Conservation (phyloP, 2,113 vertebrate species). For the Uria lomvia region DNA sequence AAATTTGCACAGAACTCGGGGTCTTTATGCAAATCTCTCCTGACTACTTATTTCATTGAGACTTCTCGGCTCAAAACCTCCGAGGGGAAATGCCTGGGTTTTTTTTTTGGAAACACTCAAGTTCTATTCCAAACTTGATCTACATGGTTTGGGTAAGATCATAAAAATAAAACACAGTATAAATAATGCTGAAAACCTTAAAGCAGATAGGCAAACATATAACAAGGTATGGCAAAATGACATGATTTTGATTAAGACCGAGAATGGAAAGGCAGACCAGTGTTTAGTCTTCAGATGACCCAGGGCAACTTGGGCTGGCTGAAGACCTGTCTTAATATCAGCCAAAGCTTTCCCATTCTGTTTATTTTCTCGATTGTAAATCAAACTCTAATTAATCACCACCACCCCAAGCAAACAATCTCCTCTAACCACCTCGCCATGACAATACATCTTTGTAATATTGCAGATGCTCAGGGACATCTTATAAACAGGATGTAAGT, state of each 20-base stretch:
- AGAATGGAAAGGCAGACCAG: neutral
- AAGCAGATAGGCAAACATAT: neutral
- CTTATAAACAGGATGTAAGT: conserved; percentile 37
- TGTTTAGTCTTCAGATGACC: neutral
- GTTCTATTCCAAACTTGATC: neutral
- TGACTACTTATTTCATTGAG: neutral
- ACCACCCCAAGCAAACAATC: neutral
- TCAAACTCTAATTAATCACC: neutral
- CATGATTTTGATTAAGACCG: neutral
- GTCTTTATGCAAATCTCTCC: neutral
- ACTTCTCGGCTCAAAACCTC: neutral
- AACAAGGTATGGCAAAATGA: neutral
- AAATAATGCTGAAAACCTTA: neutral
- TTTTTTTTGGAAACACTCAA: neutral
- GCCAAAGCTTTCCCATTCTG: neutral
- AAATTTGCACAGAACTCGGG: neutral
- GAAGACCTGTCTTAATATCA: neutral
- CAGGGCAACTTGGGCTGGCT: neutral
- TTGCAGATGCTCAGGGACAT: neutral
- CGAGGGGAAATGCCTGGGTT: neutral
- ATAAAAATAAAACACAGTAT: neutral
- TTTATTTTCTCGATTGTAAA: neutral
- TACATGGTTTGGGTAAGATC: neutral
- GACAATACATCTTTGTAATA: neutral
- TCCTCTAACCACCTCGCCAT: neutral